Base-by-base conservation (phyloP, 2,888 invertebrate genomes). In the Achlya flavicornis region DNA sequence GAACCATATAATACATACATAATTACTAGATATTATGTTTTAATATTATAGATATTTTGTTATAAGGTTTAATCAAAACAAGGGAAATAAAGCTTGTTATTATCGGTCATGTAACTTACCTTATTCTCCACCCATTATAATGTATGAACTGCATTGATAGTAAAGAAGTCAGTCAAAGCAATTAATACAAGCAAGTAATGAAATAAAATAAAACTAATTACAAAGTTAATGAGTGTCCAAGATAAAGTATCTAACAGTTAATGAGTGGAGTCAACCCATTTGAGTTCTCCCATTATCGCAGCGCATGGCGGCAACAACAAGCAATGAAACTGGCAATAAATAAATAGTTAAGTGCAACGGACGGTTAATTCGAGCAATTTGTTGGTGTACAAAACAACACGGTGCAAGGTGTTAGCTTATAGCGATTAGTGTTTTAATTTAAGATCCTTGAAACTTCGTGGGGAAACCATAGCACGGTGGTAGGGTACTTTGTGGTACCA, bases 351-450 rank as follows among this genome's bases (percentile, higher is more conserved):
- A 84, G 85, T 84, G 87, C 87, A 88, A 84, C 71, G 84, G 71
- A 82, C 87, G 79, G 76, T 81, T 87, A 85, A 89, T 88, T 86
- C 79, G 74, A 83, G 78, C 86, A 87, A 89, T 88, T 88, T 87
- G 84, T 84, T 79, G 74, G 71, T 72, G 77, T 75, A 76, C 74
- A 70, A 72, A 73, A 69, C 65, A 61, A 61, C 61, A 61, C 63
- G 71, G 72, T 43, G 4, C 57, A 71, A 72, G 62, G 12, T 8
- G 48, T 8, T 33, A 62, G 68, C 48, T 65, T 57, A 33, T 11
- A 69, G 76, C 76, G 74, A 63, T 63, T 53, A 3, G 8, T n/a
- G n/a, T n/a, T n/a, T n/a, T n/a, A n/a, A n/a, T n/a, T n/a, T n/a
- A n/a, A n/a, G n/a, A n/a, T n/a, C n/a, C n/a, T n/a, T n/a, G n/a